Conservation (phyloP, 2,797 vertebrate species). For the Erethizon dorsatum region DNA sequence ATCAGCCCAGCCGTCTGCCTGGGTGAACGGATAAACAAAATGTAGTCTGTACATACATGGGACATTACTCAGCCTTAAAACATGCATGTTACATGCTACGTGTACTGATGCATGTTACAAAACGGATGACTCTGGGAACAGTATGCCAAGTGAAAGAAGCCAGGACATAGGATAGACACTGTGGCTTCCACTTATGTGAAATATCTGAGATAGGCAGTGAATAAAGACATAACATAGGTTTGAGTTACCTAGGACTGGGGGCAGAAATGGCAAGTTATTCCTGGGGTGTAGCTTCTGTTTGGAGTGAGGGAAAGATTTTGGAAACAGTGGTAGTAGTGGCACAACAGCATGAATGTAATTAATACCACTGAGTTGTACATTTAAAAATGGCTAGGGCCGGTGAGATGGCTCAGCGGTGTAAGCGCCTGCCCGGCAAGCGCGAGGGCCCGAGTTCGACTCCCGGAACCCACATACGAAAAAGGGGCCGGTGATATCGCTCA, state of each 20-base stretch:
- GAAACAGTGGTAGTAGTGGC: neutral
- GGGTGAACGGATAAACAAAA: slow-evolving; percentile 39
- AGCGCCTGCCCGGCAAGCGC: no score
- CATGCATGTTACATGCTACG: neutral
- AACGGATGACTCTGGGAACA: neutral
- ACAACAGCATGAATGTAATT: neutral
- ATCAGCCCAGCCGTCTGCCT: neutral
- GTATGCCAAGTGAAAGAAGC: neutral
- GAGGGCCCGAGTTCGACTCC: no score
- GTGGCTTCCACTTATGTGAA: neutral
- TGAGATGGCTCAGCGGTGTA: no score
- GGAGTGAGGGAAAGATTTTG: neutral
- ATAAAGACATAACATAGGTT: slow-evolving; percentile 9
- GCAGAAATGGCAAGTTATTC: neutral
- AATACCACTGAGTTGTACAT: neutral
- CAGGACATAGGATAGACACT: neutral
- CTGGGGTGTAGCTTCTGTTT: neutral
- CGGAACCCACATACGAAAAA: no score
- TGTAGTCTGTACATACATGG: neutral
- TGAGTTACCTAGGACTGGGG: neutral
- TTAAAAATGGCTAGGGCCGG: neutral
- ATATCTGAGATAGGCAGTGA: neutral
- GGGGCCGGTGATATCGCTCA: no score
- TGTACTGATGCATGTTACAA: neutral
- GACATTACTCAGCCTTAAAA: slow-evolving; percentile 9